These are phyloP conservation scores for Microcebus ravelobensis DNA, from an alignment of 2,113 vertebrate genomes.

Conservation along the genomic window DNA sequence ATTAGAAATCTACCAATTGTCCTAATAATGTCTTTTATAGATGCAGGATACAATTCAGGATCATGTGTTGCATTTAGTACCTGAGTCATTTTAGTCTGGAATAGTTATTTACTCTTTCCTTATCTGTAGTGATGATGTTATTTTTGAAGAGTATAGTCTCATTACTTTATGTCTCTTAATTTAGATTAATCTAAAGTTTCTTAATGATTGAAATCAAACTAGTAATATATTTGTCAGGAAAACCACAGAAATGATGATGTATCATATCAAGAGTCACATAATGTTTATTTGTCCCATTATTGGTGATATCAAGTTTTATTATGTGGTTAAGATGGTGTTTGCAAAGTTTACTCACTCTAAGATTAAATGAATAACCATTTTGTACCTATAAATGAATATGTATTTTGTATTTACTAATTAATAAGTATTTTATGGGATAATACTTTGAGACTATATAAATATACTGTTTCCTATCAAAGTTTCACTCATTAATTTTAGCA, in stretches of 20 bases:
- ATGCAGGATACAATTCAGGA: no score
- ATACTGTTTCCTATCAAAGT: background rate
- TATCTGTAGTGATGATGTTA: background rate
- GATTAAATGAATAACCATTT: background rate
- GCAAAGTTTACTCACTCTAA: background rate
- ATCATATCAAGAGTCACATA: background rate
- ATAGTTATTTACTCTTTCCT: background rate
- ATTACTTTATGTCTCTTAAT: background rate
- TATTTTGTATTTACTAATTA: slow-evolving; percentile 13
- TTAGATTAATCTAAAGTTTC: background rate
- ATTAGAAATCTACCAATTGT: background rate
- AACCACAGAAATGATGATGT: background rate
- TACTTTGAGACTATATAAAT: background rate
- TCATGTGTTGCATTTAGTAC: background rate
- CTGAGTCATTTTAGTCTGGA: background rate
- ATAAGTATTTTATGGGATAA: background rate
- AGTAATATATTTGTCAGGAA: background rate
- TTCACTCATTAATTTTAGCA: background rate
- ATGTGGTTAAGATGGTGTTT: background rate
- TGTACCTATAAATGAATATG: background rate
- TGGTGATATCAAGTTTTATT: background rate
- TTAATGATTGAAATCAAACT: background rate
- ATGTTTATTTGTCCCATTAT: background rate
- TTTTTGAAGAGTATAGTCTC: background rate
- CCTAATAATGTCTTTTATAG: background rate